These are phyloP conservation scores for Gonocerus acuteangulatus DNA, from an alignment of 2,888 invertebrate genomes.

Conservation along the genomic window DNA sequence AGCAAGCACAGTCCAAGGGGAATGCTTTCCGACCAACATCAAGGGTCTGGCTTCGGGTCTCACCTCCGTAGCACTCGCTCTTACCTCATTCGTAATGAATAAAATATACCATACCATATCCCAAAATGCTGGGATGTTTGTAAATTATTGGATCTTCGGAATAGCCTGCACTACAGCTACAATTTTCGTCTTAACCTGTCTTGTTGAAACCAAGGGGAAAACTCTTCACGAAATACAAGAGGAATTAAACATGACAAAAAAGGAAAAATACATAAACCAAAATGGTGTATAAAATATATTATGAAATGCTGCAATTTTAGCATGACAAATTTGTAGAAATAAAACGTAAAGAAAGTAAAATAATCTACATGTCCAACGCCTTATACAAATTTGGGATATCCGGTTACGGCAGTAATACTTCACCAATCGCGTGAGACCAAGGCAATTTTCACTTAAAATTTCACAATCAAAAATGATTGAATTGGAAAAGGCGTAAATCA, in stretches of 20 bases:
- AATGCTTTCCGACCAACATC: constrained; percentile 56
- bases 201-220: constrained; percentile 63
- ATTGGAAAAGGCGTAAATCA: no score
- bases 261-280: no score
- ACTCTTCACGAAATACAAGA: constrained; percentile 61
- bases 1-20: constrained; percentile 56
- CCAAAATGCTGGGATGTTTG: constrained; percentile 56
- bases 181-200: constrained; percentile 50
- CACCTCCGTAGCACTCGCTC: constrained; percentile 51
- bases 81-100: constrained; percentile 52
- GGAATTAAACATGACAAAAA: constrained; percentile 45
- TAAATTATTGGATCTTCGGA: constrained; percentile 57
- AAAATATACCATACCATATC: constrained; percentile 53
- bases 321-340: no score
- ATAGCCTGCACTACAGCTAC: constrained; percentile 48
- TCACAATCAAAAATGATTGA: no score
- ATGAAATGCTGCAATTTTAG: no score
- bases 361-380: no score
- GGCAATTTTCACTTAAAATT: no score
- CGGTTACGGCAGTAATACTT: no score
- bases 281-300: no score
- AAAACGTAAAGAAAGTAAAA: no score
- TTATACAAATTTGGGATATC: no score
- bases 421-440: no score
- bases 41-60: constrained; percentile 54